Evolutionary conservation across 2,797 vertebrate genomes (phyloP).

Genomic region (Somateria mollissima): DNA sequence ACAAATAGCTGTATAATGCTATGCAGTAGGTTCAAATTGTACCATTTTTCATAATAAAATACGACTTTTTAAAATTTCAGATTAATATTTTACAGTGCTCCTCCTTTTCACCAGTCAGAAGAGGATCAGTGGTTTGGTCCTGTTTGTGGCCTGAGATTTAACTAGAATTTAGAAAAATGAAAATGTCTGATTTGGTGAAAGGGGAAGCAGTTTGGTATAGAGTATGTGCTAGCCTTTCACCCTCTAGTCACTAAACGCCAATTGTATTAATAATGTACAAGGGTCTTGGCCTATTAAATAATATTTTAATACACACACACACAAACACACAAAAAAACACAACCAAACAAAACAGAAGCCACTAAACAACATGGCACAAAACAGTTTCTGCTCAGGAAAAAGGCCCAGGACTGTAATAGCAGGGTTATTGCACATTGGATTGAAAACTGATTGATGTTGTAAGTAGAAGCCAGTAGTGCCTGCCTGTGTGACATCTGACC

Average conservation of each 20-base stretch:
- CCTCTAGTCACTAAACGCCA: not conserved
- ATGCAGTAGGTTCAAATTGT: conserved; percentile 2
- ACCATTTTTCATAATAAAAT: not conserved
- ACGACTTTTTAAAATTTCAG: not conserved
- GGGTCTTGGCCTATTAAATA: conserved; percentile 14
- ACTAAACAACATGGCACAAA: conserved; percentile 67
- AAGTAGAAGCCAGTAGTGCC: conserved; percentile 64
- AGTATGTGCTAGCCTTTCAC: conserved; percentile 28
- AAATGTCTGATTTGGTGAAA: not conserved
- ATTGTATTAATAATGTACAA: not conserved
- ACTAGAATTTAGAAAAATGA: not conserved
- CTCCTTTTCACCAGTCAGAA: conserved; percentile 10
- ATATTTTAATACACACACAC: not conserved
- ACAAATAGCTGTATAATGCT: not conserved
- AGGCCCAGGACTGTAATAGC: conserved; percentile 68
- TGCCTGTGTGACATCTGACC: conserved; percentile 53
- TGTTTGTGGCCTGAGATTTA: not conserved
- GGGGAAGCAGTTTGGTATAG: not conserved
- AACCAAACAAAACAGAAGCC: conserved; percentile 44
- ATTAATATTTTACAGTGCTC: conserved; percentile 1
- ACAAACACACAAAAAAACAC: not conserved
- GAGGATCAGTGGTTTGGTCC: conserved; percentile 18
- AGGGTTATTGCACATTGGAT: conserved; percentile 66
- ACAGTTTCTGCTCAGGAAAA: conserved; percentile 78
- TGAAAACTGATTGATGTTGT: conserved; percentile 38